Percentiles rank a stretch among this genome's conserved stretches.
Evolutionary conservation across 2,113 vertebrate species (phyloP).

Genomic region (Himantopus leucocephalus): DNA sequence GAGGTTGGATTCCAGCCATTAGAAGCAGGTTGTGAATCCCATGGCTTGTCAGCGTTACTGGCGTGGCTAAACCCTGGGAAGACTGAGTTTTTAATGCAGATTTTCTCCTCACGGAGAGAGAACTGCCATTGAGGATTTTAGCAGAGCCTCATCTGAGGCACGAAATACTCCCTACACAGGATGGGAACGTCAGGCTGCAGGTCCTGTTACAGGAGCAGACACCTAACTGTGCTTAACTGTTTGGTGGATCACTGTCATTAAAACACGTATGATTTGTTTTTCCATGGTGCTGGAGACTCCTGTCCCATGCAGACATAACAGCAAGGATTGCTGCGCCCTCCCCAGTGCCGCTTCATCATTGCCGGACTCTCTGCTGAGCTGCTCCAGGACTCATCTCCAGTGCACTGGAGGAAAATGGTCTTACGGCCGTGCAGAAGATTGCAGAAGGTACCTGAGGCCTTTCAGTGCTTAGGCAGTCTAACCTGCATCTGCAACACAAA

Average conservation of each 20-base stretch:
- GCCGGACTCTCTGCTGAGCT: background rate
- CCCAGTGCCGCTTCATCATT: rapidly evolving
- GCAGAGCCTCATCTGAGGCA: background rate
- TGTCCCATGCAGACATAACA: background rate
- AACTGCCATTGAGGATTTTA: background rate
- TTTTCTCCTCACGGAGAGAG: background rate
- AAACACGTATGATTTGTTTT: background rate
- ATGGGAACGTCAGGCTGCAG: background rate
- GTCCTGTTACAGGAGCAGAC: background rate
- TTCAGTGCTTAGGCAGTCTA: background rate
- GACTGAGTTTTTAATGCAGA: background rate
- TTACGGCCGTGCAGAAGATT: background rate
- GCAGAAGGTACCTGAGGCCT: background rate
- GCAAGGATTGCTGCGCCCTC: background rate
- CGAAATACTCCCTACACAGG: background rate
- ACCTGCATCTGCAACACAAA: background rate
- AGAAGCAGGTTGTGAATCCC: background rate
- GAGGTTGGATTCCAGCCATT: background rate
- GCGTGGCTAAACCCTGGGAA: background rate
- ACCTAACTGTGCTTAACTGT: background rate
- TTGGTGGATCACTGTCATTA: background rate
- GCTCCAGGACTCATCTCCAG: background rate
- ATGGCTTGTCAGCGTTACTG: background rate
- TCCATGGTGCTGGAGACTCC: background rate
- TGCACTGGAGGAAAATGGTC: background rate